These are phyloP conservation scores for Oopsacas minuta DNA, from an alignment of 37 sponge, comb jelly and placozoan genomes.

Conservation along the genomic window DNA sequence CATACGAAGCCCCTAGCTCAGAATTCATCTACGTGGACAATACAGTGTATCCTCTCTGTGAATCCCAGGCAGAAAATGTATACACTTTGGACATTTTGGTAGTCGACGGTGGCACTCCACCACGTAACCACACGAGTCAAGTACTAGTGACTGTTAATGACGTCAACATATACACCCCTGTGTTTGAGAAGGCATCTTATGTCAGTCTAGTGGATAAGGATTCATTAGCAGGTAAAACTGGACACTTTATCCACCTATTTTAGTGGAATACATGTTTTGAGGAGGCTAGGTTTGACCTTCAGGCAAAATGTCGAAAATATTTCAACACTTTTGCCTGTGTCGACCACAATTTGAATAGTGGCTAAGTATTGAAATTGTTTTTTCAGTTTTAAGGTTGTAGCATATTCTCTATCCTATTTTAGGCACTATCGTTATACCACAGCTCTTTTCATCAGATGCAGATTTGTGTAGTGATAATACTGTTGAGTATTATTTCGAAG, in stretches of 20 bases:
- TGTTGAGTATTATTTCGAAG: neutral
- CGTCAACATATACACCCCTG: neutral
- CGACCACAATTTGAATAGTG: too few relatives aligned
- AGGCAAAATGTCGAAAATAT: too few relatives aligned
- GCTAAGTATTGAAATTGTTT: too few relatives aligned
- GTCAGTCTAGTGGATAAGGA: neutral
- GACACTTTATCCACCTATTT: too few relatives aligned
- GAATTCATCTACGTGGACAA: neutral
- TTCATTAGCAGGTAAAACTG: too few relatives aligned
- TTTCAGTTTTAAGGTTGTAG: too few relatives aligned
- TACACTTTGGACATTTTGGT: neutral
- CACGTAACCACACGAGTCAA: neutral
- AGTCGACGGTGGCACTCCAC: neutral
- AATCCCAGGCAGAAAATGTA: neutral
- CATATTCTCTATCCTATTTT: neutral
- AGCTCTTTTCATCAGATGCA: neutral
- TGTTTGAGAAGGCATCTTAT: neutral
- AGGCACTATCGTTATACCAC: neutral
- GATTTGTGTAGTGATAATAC: conserved; percentile 6
- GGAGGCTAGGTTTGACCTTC: too few relatives aligned
- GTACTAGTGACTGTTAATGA: neutral
- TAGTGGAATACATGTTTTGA: too few relatives aligned
- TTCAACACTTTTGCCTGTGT: too few relatives aligned
- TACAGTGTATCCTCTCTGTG: neutral
- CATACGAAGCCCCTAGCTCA: neutral